A percentile compares a stretch with the other conserved stretches of the same genome.
phyloP scores from a whole-genome alignment of 92 coral and sea anemone genomes.

The Palythoa grandis region DNA sequence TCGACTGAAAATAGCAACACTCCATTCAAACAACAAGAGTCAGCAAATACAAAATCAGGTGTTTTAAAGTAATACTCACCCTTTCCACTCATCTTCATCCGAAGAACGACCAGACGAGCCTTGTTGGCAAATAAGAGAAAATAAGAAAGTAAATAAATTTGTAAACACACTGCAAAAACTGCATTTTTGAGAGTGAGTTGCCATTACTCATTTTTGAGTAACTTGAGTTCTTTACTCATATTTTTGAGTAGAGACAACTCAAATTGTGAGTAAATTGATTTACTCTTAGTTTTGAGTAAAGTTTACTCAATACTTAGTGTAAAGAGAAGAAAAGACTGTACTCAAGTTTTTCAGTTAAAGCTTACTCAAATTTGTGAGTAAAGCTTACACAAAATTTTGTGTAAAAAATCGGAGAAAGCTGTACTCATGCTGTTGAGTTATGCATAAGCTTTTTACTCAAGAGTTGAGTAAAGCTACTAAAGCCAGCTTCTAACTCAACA shows the following conservation, averaged over 20 bases:
- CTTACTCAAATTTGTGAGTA: not conserved
- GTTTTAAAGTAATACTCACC: too few relatives aligned
- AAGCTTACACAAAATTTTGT: not conserved
- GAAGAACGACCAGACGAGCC: too few relatives aligned
- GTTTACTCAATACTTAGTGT: not conserved
- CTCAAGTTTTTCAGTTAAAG: not conserved
- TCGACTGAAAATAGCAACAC: too few relatives aligned
- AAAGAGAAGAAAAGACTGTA: not conserved
- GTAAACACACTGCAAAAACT: not conserved
- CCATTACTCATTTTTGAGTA: not conserved
- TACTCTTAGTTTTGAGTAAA: not conserved
- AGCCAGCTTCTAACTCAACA: constrained; percentile 1
- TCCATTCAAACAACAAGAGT: too few relatives aligned
- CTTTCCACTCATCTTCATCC: too few relatives aligned
- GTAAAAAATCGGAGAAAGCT: not conserved
- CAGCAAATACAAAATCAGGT: too few relatives aligned
- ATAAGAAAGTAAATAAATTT: too few relatives aligned
- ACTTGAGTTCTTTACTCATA: not conserved
- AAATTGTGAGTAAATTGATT: not conserved
- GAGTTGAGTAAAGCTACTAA: not conserved
- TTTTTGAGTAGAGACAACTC: not conserved
- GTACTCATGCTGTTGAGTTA: not conserved
- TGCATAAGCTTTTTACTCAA: not conserved
- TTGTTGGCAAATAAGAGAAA: too few relatives aligned
- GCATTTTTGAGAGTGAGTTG: constrained; percentile 2